Conservation (phyloP, 2,113 vertebrate genomes). For the Noturus placidus region DNA sequence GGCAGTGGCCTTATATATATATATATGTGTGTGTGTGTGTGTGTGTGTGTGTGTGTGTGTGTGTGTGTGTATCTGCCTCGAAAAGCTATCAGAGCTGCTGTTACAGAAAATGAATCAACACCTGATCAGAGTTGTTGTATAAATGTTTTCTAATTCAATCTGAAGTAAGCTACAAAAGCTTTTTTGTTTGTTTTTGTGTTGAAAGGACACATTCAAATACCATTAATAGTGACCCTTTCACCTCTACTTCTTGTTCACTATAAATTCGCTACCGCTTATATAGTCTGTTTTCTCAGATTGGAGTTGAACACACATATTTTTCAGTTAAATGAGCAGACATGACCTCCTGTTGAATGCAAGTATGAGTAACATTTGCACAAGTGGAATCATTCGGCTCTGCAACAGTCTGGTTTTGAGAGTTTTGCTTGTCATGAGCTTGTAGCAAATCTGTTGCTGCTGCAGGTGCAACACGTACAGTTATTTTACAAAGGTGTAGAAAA, state of each 20-base stretch:
- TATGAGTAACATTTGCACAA: background rate
- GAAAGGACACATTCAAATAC: background rate
- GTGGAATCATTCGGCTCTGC: no score
- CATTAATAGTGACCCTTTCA: background rate
- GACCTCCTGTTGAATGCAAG: background rate
- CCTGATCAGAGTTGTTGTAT: background rate
- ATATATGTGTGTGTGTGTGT: no score
- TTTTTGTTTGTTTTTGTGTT: no score
- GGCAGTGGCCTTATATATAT: conserved; percentile 39
- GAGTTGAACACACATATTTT: background rate
- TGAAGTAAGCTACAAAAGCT: no score
- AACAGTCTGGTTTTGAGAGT: background rate
- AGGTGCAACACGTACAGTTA: no score
- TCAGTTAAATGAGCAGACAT: background rate
- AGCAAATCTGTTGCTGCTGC: no score
- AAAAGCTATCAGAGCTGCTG: no score
- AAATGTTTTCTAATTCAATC: background rate
- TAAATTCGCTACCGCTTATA: background rate
- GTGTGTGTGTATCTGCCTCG: no score
- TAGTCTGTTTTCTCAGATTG: background rate
- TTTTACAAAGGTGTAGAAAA: background rate
- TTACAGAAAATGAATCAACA: background rate
- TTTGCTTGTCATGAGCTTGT: background rate
- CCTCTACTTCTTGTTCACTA: background rate
- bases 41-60: no score